These are phyloP conservation scores for Myotis lucifugus DNA, from an alignment of 2,113 vertebrate genomes.

Conservation along the genomic window DNA sequence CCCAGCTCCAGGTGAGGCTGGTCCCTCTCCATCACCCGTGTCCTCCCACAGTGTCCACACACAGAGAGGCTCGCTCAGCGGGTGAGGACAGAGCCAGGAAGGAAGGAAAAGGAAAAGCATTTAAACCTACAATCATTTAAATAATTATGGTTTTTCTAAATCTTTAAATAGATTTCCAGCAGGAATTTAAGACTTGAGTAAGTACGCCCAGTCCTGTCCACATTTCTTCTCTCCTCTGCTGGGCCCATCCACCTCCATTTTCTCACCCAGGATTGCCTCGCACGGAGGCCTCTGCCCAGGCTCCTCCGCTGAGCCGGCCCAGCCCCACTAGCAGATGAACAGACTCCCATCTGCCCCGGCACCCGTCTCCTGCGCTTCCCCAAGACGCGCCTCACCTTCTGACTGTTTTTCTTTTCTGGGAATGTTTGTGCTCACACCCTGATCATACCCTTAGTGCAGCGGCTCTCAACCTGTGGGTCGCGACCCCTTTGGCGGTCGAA, in stretches of 20 bases:
- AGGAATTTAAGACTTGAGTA: background rate
- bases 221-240: rapidly evolving
- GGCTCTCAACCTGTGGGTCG: too few relatives aligned
- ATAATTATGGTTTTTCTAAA: background rate
- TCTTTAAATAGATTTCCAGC: background rate
- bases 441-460: too few relatives aligned
- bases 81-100: background rate
- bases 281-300: background rate
- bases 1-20: rapidly evolving
- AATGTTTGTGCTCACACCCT: background rate
- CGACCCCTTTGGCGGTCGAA: too few relatives aligned
- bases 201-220: rapidly evolving
- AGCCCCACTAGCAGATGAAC: rapidly evolving
- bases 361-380: background rate
- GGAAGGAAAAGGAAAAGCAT: background rate
- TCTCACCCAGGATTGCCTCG: rapidly evolving
- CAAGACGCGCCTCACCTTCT: too few relatives aligned
- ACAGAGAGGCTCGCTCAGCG: rapidly evolving
- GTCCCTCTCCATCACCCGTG: rapidly evolving
- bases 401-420: background rate
- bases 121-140: too few relatives aligned
- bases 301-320: rapidly evolving
- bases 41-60: background rate
- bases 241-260: rapidly evolving
- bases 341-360: background rate